These are phyloP conservation scores for Isoperla grammatica DNA, from an alignment of 2,888 invertebrate genomes.

Conservation along the genomic window DNA sequence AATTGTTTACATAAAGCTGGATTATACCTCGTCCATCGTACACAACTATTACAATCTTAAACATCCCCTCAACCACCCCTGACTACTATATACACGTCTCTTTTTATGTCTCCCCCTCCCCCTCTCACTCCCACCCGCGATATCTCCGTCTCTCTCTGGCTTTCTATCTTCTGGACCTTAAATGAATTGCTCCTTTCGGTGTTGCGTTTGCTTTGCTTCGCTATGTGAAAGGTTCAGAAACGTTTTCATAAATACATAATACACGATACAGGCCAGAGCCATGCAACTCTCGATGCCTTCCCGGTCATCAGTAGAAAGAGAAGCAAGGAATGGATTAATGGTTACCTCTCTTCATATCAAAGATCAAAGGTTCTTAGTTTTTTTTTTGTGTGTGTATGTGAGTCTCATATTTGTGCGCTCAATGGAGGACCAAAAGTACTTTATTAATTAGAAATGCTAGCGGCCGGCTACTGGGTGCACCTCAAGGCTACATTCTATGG, in stretches of 20 bases:
- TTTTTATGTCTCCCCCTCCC: slow-evolving; percentile 13
- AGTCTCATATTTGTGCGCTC: slow-evolving; percentile 39
- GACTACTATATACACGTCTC: slow-evolving; percentile 2
- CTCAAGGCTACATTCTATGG: background rate
- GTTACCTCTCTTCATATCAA: slow-evolving; percentile 46
- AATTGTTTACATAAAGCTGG: no score
- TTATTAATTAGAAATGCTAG: slow-evolving; percentile 33
- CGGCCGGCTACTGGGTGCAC: background rate
- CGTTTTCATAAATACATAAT: slow-evolving; percentile 24
- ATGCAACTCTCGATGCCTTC: background rate
- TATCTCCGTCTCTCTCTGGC: background rate
- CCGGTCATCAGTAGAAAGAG: slow-evolving; percentile 2
- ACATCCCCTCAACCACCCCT: background rate
- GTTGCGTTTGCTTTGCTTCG: slow-evolving; percentile 1
- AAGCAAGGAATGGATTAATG: slow-evolving; percentile 37
- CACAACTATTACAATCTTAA: no score
- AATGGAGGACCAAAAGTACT: slow-evolving; percentile 41
- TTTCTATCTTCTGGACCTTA: slow-evolving; percentile 7
- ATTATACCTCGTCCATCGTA: no score
- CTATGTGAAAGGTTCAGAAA: slow-evolving; percentile 19
- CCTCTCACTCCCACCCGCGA: slow-evolving; percentile 2
- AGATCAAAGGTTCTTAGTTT: slow-evolving; percentile 42
- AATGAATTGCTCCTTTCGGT: slow-evolving; percentile 23
- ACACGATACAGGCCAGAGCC: background rate
- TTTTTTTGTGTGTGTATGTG: slow-evolving; percentile 27